These are phyloP conservation scores for Ondatra zibethicus DNA, from an alignment of 2,113 vertebrate genomes.

Conservation along the genomic window DNA sequence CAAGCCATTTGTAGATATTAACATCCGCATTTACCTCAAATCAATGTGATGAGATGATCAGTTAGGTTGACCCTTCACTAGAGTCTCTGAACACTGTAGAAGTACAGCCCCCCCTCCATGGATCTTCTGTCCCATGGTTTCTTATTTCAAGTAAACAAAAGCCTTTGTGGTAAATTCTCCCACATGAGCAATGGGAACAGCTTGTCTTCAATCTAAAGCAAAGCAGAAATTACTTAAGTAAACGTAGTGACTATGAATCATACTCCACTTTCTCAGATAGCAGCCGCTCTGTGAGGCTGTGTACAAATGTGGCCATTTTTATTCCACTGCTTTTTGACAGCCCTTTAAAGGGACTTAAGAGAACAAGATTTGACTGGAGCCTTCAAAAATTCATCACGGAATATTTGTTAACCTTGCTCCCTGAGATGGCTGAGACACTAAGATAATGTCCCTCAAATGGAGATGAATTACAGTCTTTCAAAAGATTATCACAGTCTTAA, in stretches of 20 bases:
- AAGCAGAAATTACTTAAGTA: conserved; percentile 83
- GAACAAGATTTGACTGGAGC: conserved; percentile 84
- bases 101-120: conserved; percentile 11
- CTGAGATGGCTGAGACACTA: conserved; percentile 83
- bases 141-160: conserved; percentile 71
- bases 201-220: conserved; percentile 74
- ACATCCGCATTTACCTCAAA: conserved; percentile 70
- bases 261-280: conserved; percentile 84
- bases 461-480: conserved; percentile 90
- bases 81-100: not conserved
- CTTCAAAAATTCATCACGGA: conserved; percentile 88
- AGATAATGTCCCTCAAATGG: conserved; percentile 88
- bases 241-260: conserved; percentile 83
- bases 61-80: not conserved
- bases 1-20: conserved; percentile 45
- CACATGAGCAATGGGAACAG: conserved; percentile 77
- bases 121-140: conserved; percentile 72
- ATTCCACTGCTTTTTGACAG: conserved; percentile 83
- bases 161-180: conserved; percentile 79
- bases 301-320: conserved; percentile 84
- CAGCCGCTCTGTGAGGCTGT: conserved; percentile 81
- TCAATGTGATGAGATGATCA: not conserved
- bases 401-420: conserved; percentile 89
- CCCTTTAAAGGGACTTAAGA: conserved; percentile 79
- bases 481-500: conserved; percentile 89